Conservation (phyloP, 2,888 invertebrate species). For the Rugalucina vietnamica region DNA sequence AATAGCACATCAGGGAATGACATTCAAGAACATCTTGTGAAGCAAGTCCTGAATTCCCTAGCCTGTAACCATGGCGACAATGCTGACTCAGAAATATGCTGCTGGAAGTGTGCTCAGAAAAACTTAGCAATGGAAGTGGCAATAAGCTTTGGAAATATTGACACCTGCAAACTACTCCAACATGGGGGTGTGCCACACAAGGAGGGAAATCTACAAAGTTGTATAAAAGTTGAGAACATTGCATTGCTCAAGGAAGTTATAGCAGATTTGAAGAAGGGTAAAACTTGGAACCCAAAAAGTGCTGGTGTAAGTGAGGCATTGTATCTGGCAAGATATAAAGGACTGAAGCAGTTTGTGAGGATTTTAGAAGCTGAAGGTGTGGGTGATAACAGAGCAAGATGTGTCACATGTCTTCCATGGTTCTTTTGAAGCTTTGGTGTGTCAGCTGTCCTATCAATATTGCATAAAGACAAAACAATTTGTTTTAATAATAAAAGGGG, state of each 20-base stretch:
- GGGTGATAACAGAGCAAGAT: slow-evolving; percentile 19
- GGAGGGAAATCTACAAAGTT: slow-evolving; percentile 46
- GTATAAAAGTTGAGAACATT: slow-evolving; percentile 50
- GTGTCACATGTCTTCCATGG: slow-evolving; percentile 18
- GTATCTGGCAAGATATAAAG: slow-evolving; percentile 23
- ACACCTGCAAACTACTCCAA: slow-evolving; percentile 36
- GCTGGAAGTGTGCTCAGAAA: slow-evolving; percentile 60
- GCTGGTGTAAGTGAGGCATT: slow-evolving; percentile 29
- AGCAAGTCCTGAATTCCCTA: slow-evolving; percentile 38
- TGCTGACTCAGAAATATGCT: slow-evolving; percentile 5
- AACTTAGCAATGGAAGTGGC: slow-evolving; percentile 48
- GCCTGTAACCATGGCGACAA: slow-evolving; percentile 30
- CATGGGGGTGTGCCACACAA: slow-evolving; percentile 37
- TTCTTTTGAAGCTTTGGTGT: too few species aligned
- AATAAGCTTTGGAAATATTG: slow-evolving; percentile 48
- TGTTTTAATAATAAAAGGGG: too few species aligned
- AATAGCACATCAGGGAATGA: neutral
- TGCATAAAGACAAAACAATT: too few species aligned
- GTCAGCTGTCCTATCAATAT: too few species aligned
- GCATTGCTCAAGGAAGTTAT: slow-evolving; percentile 36
- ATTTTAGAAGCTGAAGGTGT: slow-evolving; percentile 44
- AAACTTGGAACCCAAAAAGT: slow-evolving; percentile 20
- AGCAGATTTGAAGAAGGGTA: slow-evolving; percentile 25
- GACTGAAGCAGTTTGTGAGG: slow-evolving; percentile 25
- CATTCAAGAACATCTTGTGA: slow-evolving; percentile 24